Evolutionary conservation across 2,888 invertebrate species (phyloP), one percentile per base, ranked within the genome.

Genomic region (Herminia tarsipennalis): DNA sequence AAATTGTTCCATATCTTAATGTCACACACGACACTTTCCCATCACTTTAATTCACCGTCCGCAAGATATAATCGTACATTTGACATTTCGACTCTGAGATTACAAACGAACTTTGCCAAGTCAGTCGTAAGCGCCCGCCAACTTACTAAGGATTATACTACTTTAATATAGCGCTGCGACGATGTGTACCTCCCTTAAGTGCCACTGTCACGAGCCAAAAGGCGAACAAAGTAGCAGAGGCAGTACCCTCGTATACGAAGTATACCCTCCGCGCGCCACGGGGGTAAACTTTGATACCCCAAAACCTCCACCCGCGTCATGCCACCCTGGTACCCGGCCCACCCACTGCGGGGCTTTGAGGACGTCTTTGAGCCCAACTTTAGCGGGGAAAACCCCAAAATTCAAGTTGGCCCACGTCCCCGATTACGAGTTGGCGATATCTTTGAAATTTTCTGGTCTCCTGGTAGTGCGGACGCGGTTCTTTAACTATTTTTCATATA

Each of bases 361-460:
- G 88, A 86, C 88, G 88, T 88, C 89, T 89, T 90, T 90, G 87
- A 88, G 79, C 77, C 76, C 76, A 89, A 90, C 82, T 89, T 88
- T 81, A 80, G 81, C 78, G 78, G 83, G 83, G 86, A 87, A 87
- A 88, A 88, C 87, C 90, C 90, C 86, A 84, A 91, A 90, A 86
- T 88, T 87, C 85, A 56, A 83, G 85, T 83, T 84, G 81, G 82
- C 73, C 71, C 68, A 70, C 82, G 81, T 76, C 76, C 75, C 83
- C 86, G 88, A 89, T 90, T 88, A 87, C 81, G 83, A 84, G 84
- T 88, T 83, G 81, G 80, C 79, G 79, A 87, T 88, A 87, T 88
- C 88, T 90, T 76, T 81, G 83, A 79, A 83, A 85, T 82, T 86
- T 88, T 87, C 86, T 86, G 83, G 75, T 81, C 76, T 80, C 85